Percentiles rank a stretch among this genome's conserved stretches.
Evolutionary conservation across 2,797 vertebrate genomes (phyloP).

Genomic region (Sternotherus odoratus): DNA sequence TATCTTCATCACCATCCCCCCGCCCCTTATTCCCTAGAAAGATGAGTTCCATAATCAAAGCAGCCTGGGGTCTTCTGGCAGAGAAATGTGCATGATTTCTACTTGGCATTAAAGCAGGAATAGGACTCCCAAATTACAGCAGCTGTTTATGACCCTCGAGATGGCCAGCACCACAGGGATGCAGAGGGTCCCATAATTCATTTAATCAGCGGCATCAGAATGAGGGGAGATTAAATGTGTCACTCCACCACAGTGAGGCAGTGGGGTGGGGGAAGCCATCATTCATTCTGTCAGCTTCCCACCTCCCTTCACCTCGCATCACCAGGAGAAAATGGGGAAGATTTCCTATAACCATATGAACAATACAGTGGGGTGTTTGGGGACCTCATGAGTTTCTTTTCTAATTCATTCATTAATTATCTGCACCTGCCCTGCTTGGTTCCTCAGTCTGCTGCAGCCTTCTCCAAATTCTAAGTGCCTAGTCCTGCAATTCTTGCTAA

Average conservation of each 20-base stretch:
- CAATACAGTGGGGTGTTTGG: conserved; percentile 58
- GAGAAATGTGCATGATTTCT: conserved; percentile 76
- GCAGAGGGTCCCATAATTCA: conserved; percentile 73
- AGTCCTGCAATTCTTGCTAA: not conserved
- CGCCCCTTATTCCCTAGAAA: conserved; percentile 67
- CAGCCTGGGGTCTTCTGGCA: conserved; percentile 74
- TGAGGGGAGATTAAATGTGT: conserved; percentile 77
- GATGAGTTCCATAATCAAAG: conserved; percentile 75
- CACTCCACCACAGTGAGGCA: conserved; percentile 72
- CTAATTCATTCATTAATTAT: conserved; percentile 69
- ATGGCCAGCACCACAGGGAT: conserved; percentile 49
- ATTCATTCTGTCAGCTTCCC: conserved; percentile 75
- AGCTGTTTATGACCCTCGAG: conserved; percentile 70
- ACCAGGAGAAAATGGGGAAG: conserved; percentile 42
- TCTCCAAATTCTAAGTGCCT: not conserved
- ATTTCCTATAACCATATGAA: conserved; percentile 71
- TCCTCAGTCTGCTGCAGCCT: conserved; percentile 8
- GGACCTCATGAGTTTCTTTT: conserved; percentile 68
- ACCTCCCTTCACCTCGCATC: conserved; percentile 41
- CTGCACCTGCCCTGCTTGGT: conserved; percentile 50
- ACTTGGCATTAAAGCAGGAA: conserved; percentile 64
- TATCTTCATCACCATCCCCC: conserved; percentile 20
- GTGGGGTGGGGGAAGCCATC: conserved; percentile 62
- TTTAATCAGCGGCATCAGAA: conserved; percentile 76
- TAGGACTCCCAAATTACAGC: conserved; percentile 69